Conservation (phyloP, 2,888 invertebrate genomes). For the Elgonia sp. region DNA sequence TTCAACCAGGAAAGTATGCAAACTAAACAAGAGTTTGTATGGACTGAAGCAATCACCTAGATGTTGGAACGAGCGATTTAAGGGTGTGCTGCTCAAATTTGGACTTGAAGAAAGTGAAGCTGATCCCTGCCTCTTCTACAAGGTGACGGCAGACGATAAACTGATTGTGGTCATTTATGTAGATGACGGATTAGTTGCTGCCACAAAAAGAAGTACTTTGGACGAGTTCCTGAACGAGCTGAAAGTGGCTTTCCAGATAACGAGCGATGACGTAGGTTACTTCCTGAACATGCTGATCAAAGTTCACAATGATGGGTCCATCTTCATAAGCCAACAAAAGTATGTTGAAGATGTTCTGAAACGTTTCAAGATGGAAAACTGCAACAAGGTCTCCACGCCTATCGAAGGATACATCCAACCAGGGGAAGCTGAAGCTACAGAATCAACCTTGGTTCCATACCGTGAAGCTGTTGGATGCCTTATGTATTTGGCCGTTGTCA, state of each 20-base stretch:
- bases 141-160: background rate
- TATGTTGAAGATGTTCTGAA: background rate
- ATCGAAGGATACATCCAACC: background rate
- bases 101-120: slow-evolving; percentile 53
- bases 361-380: background rate
- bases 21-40: slow-evolving; percentile 51
- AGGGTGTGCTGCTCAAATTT: background rate
- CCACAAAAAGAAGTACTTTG: slow-evolving; percentile 24
- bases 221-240: too few relatives aligned
- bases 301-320: background rate
- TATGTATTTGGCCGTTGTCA: slow-evolving; percentile 45
- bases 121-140: slow-evolving; percentile 33
- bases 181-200: slow-evolving; percentile 65
- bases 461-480: background rate
- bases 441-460: slow-evolving; percentile 19
- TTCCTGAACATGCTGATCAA: background rate
- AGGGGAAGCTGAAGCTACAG: slow-evolving; percentile 58
- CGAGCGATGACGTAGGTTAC: background rate
- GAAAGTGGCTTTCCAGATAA: slow-evolving; percentile 2
- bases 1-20: slow-evolving; percentile 52
- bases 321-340: background rate
- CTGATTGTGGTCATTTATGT: slow-evolving; percentile 59
- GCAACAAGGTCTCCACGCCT: background rate
- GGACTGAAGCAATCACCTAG: slow-evolving; percentile 60
- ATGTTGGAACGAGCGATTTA: slow-evolving; percentile 48